These are phyloP conservation scores for Pocota personata DNA, from an alignment of 2,888 invertebrate genomes.

Conservation along the genomic window DNA sequence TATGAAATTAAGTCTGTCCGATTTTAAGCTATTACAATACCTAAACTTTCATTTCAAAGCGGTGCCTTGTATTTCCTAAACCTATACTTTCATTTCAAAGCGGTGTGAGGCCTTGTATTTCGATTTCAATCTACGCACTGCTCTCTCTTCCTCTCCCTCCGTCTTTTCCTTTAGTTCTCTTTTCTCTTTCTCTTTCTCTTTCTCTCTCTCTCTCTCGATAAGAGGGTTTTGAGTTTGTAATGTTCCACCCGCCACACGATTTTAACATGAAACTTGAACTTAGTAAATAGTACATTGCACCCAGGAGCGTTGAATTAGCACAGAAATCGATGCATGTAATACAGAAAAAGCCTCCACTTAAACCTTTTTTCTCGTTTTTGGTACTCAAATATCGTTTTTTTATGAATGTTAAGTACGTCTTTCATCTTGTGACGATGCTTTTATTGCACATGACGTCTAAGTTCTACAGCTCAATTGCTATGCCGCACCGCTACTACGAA, in stretches of 20 bases:
- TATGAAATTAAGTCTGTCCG: no score
- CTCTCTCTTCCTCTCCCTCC: no score
- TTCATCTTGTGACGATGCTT: conserved; percentile 31
- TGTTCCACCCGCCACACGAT: not conserved
- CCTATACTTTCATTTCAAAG: no score
- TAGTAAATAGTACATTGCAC: not conserved
- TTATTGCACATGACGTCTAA: conserved; percentile 42
- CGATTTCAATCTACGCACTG: no score
- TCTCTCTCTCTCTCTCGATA: no score
- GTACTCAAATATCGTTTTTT: conserved; percentile 27
- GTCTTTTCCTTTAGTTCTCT: no score
- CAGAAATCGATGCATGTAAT: conserved; percentile 38
- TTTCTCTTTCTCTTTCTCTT: no score
- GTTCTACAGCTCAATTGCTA: conserved; percentile 20
- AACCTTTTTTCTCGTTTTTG: not conserved
- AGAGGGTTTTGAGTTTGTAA: not conserved
- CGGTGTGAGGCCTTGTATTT: no score
- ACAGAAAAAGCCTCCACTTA: not conserved
- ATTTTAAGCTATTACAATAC: no score
- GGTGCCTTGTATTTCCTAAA: no score
- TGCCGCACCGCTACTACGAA: conserved; percentile 2
- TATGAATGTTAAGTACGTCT: conserved; percentile 41
- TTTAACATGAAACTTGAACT: not conserved
- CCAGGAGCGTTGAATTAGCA: conserved; percentile 15
- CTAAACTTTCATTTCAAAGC: no score